phyloP scores from a whole-genome alignment of 2,797 vertebrate genomes.

The Pangasius krempfi region DNA sequence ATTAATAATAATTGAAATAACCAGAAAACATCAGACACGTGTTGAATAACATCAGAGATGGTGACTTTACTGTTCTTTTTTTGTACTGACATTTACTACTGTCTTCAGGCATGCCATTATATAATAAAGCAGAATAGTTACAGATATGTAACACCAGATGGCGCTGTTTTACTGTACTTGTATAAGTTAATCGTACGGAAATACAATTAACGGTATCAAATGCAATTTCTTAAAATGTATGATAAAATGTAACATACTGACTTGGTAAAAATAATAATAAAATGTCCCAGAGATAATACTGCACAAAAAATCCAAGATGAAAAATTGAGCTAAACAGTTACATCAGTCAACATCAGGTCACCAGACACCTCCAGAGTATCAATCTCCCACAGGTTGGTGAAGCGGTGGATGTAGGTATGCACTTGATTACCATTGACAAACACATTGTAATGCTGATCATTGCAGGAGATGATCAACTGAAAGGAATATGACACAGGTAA shows the following conservation, averaged over 20 bases:
- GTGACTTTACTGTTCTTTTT: neutral
- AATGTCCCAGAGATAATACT: neutral
- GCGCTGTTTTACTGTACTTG: constrained; percentile 10
- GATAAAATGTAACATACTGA: neutral
- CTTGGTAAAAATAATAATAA: neutral
- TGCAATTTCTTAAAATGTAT: neutral
- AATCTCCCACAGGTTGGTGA: constrained; percentile 62
- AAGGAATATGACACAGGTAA: constrained; percentile 38
- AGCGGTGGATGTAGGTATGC: constrained; percentile 67
- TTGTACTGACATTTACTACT: constrained; percentile 11
- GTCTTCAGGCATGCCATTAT: neutral
- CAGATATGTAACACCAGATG: constrained; percentile 7
- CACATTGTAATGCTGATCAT: constrained; percentile 67
- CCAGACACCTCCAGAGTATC: constrained; percentile 71
- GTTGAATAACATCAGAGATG: too few species aligned
- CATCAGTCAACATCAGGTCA: constrained; percentile 72
- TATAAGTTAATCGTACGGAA: neutral
- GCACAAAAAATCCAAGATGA: neutral
- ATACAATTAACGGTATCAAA: neutral
- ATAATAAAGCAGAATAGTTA: neutral
- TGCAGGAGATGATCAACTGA: constrained; percentile 78
- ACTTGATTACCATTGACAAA: constrained; percentile 71
- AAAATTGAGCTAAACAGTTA: constrained; percentile 53
- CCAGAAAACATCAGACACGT: neutral
- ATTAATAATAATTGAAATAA: neutral